A percentile compares a stretch with the other conserved stretches of the same genome.
Evolutionary conservation across 2,797 vertebrate genomes (phyloP).

Genomic region (Catharus ustulatus): DNA sequence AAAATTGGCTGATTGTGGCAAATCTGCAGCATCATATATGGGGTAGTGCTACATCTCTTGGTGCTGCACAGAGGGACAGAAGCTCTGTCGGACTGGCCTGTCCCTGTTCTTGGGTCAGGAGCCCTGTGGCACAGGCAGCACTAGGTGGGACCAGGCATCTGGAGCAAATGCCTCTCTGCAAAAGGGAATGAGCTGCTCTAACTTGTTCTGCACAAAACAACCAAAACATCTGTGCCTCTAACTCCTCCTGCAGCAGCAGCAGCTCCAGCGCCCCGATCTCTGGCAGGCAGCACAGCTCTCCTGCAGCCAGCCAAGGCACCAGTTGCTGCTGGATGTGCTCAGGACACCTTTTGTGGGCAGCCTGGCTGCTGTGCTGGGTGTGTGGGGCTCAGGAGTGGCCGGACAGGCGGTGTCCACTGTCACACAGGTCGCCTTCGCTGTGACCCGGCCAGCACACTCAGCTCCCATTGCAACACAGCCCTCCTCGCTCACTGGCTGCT

Average conservation of each 20-base stretch:
- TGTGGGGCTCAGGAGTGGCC: rapidly evolving
- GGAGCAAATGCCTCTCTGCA: background rate
- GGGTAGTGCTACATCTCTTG: background rate
- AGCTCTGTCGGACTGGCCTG: background rate
- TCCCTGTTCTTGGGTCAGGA: background rate
- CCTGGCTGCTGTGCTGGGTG: background rate
- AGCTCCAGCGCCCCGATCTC: background rate
- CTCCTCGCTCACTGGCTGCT: background rate
- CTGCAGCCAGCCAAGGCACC: background rate
- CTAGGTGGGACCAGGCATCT: background rate
- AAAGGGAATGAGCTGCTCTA: background rate
- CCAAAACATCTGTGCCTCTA: background rate
- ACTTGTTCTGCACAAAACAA: background rate
- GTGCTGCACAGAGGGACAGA: background rate
- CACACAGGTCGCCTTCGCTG: rapidly evolving
- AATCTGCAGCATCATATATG: background rate
- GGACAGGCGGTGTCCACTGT: background rate
- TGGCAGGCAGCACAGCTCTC: background rate
- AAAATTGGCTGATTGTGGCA: background rate
- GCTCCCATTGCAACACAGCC: background rate
- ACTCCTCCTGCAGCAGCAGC: background rate
- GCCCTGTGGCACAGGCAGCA: background rate
- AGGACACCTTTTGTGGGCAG: background rate
- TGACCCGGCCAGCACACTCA: background rate
- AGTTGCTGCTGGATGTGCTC: background rate